These are phyloP conservation scores for Xylophagus ater DNA, from an alignment of 2,888 invertebrate genomes.

Conservation along the genomic window DNA sequence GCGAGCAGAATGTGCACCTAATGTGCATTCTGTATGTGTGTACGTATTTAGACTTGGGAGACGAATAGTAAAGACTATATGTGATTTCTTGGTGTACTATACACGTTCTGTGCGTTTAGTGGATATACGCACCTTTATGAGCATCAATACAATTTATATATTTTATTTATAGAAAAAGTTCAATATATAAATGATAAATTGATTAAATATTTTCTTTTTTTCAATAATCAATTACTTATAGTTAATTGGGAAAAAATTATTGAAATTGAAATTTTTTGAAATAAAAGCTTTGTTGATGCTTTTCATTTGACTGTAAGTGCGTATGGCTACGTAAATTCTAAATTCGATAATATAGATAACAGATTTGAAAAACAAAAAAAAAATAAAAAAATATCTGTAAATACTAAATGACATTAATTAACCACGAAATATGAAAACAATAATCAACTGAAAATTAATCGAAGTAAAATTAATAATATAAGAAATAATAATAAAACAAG, in stretches of 20 bases:
- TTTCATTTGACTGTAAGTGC: not conserved
- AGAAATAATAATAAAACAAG: conserved; percentile 29
- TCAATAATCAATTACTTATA: not conserved
- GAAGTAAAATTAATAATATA: conserved; percentile 10
- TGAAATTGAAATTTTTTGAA: not conserved
- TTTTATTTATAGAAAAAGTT: no score
- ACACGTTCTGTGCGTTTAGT: no score
- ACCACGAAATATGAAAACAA: conserved; percentile 2
- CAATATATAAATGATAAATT: not conserved
- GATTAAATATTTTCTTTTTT: not conserved
- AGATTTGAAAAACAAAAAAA: no score
- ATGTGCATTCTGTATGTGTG: no score
- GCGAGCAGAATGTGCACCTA: no score
- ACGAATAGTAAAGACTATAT: no score
- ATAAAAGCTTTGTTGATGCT: not conserved
- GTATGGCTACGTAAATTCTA: conserved; percentile 12
- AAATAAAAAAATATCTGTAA: no score
- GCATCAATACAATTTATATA: no score
- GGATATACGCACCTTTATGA: no score
- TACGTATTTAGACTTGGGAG: no score
- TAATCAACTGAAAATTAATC: not conserved
- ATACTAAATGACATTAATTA: no score
- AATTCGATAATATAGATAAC: conserved; percentile 4
- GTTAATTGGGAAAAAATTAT: not conserved
- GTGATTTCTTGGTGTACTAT: no score